Evolutionary conservation across 1,140 invertebrate species (phyloP), one percentile per base, ranked within the genome.

Genomic region (Nylanderia fulva): DNA sequence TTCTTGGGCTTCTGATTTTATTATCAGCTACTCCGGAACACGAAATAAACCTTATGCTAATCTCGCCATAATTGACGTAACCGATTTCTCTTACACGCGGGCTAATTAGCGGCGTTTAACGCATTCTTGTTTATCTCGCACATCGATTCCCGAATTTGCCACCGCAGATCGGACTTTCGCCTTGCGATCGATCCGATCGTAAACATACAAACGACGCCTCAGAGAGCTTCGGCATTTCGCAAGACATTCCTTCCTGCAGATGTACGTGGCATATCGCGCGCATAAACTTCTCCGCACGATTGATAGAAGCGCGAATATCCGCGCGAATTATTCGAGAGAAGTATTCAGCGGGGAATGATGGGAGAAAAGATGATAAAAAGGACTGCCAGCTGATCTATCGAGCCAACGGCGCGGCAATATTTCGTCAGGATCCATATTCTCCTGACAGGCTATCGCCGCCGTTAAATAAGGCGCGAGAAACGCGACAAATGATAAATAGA

Each of bases 401-500:
- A 61, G 76, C 9, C 63, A 60, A 29, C 56, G 54, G 68, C 63
- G 54, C 58, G 71, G 88, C 74, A 72, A 90, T 90, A 90, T 90
- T 90, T 90, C 56, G 88, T 72, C 63, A 86, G 74, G 85, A 89
- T 84, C 64, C 84, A 63, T 83, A 56, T 84, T 61, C 45, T 18
- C 72, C 66, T 54, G 91, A 89, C 92, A 92, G 92, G 80, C 92
- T 87, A 90, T 84, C 71, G 85, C 77, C 33, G 75, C 45, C 84
- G 87, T 90, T 86, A 90, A 82, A 87, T 82, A 64, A 91, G 86
- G 88, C 86, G 89, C 86, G 89, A 90, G 91, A 91, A 92, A 75
- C 74, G 76, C 71, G 74, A 71, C 71, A 87, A 90, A 90, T 93
- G 92, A 93, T 93, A 92, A 93, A 93, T 93, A 91, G 91, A 91